Conservation (phyloP, 2,888 invertebrate species). For the Microplitis deprimator region DNA sequence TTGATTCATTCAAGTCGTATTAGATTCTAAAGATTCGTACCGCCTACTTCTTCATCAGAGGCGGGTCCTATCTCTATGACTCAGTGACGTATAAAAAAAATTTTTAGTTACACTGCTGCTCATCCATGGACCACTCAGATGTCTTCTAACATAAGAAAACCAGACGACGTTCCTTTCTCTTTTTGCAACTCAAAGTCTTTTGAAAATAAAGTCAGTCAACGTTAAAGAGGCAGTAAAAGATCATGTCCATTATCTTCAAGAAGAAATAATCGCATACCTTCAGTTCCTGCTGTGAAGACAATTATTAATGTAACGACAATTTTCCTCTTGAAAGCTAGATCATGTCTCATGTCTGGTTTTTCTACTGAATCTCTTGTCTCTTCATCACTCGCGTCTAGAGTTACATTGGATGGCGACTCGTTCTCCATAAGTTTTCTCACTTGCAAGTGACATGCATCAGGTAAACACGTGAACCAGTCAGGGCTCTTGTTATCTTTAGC, state of each 20-base stretch:
- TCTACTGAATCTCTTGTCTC: neutral
- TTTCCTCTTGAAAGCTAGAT: no score
- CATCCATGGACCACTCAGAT: neutral
- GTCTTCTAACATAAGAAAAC: neutral
- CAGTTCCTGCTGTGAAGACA: no score
- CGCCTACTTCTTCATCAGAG: conserved; percentile 65
- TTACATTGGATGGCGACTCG: neutral
- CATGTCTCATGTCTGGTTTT: neutral
- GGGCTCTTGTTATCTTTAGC: conserved; percentile 28
- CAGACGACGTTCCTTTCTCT: neutral
- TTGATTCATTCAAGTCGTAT: conserved; percentile 56
- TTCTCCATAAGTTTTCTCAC: conserved; percentile 18
- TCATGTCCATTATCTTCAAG: no score
- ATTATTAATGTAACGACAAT: no score
- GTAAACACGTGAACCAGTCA: conserved; percentile 13
- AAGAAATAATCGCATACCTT: no score
- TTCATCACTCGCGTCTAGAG: neutral
- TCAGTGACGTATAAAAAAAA: conserved; percentile 60
- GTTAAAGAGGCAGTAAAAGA: no score
- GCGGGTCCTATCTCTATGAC: conserved; percentile 66
- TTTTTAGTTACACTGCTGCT: neutral
- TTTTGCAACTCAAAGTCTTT: no score
- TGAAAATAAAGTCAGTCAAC: no score
- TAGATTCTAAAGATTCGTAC: conserved; percentile 57
- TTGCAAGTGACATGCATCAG: conserved; percentile 31